Conservation (phyloP, 2,113 vertebrate genomes). For the Notarius lentiginosus region DNA sequence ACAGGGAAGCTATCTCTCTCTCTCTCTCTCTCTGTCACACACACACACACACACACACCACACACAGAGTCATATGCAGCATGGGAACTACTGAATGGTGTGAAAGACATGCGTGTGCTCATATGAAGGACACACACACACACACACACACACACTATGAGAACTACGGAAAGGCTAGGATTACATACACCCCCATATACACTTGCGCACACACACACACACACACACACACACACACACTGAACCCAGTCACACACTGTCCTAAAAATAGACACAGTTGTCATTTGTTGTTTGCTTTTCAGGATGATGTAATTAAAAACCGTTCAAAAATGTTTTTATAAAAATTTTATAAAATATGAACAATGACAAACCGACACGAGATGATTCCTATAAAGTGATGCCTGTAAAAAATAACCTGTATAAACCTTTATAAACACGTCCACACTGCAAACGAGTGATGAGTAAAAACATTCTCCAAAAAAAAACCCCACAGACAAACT, state of each 20-base stretch:
- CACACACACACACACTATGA: background rate
- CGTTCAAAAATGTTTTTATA: background rate
- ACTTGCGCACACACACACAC: background rate
- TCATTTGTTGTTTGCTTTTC: background rate
- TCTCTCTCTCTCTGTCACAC: conserved; percentile 19
- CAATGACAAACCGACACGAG: too few relatives aligned
- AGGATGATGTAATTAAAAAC: background rate
- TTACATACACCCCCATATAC: background rate
- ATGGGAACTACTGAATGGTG: conserved; percentile 37
- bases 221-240: background rate
- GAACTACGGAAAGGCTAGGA: conserved; percentile 1
- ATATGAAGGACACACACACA: conserved; percentile 6
- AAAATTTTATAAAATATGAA: background rate
- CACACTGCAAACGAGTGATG: background rate
- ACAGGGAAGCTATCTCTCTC: conserved; percentile 73
- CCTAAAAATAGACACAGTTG: background rate
- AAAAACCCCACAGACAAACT: background rate
- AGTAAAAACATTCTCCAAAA: too few relatives aligned
- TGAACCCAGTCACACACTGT: background rate
- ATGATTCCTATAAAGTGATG: background rate
- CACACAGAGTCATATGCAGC: conserved; percentile 42
- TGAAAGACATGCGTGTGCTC: conserved; percentile 33
- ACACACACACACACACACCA: conserved; percentile 12
- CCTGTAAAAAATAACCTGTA: background rate
- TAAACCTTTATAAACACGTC: background rate